A percentile compares a stretch with the other conserved stretches of the same genome.
phyloP scores from a whole-genome alignment of 2,888 invertebrate genomes.

The Lacanobia wlatinum region DNA sequence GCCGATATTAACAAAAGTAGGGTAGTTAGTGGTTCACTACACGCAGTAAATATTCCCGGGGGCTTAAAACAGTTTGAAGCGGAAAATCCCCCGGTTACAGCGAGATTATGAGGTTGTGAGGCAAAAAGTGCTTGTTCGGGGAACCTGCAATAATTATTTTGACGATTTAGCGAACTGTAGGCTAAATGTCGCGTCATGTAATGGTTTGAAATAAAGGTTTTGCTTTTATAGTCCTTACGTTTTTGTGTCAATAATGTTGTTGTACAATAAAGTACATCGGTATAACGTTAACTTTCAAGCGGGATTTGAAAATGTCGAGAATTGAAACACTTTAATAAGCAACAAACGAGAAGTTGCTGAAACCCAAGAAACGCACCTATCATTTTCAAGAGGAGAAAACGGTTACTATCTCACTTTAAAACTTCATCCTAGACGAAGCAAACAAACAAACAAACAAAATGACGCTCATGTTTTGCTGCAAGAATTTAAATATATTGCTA shows the following conservation, averaged over 20 bases:
- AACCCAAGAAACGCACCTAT: background rate
- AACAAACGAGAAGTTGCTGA: background rate
- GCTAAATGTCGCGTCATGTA: background rate
- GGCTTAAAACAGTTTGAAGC: conserved; percentile 29
- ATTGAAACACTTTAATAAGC: background rate
- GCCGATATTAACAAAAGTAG: conserved; percentile 10
- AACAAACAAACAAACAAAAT: background rate
- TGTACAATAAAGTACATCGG: background rate
- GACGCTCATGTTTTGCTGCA: background rate
- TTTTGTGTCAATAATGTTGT: background rate
- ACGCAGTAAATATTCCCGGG: conserved; percentile 15
- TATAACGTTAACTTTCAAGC: background rate
- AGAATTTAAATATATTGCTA: conserved; percentile 1
- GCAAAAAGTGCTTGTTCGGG: conserved; percentile 11
- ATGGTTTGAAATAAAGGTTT: background rate
- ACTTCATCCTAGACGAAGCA: background rate
- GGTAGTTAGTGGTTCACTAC: conserved; percentile 4
- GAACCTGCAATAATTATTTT: conserved; percentile 1
- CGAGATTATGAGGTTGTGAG: background rate
- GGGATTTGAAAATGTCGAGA: background rate
- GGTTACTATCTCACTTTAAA: background rate
- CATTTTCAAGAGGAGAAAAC: background rate
- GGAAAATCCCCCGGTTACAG: conserved; percentile 22
- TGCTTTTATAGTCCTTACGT: no score
- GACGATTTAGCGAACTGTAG: background rate